phyloP scores from a whole-genome alignment of 2,888 invertebrate genomes.

The Emmelina monodactyla region DNA sequence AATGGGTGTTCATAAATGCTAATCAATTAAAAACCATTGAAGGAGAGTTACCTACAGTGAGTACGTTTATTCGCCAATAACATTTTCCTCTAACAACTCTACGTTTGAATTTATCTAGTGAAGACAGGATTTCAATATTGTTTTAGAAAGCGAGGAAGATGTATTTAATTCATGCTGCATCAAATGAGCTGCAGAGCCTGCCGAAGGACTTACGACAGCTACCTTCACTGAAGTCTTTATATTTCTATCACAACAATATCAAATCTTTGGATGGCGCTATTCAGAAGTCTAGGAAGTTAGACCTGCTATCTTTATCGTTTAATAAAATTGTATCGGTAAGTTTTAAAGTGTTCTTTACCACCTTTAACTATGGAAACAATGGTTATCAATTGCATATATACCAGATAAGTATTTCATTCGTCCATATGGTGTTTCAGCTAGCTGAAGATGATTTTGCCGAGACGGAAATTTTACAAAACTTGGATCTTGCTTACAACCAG shows the following conservation, averaged over 20 bases:
- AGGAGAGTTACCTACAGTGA: constrained; percentile 75
- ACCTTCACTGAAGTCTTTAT: constrained; percentile 73
- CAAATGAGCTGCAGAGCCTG: constrained; percentile 74
- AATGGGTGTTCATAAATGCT: constrained; percentile 81
- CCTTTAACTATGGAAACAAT: too few species aligned
- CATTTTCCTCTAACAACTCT: not conserved
- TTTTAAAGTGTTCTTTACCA: constrained; percentile 15
- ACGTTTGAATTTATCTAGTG: not conserved
- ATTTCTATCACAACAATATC: constrained; percentile 76
- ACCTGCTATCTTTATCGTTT: constrained; percentile 72
- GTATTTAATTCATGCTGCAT: constrained; percentile 74
- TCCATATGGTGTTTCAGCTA: too few species aligned
- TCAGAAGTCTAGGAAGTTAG: constrained; percentile 71
- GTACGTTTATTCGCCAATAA: constrained; percentile 22
- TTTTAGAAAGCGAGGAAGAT: constrained; percentile 69
- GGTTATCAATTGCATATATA: too few species aligned
- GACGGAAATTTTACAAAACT: constrained; percentile 71
- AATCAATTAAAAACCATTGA: constrained; percentile 79
- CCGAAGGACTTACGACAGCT: constrained; percentile 76
- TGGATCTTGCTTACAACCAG: constrained; percentile 77
- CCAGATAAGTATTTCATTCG: too few species aligned
- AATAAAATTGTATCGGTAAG: constrained; percentile 78
- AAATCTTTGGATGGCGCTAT: constrained; percentile 75
- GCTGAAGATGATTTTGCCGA: constrained; percentile 79
- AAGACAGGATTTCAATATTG: constrained; percentile 6